Evolutionary conservation across 2,888 invertebrate species (phyloP).

Genomic region (Dinocampus coccinellae): DNA sequence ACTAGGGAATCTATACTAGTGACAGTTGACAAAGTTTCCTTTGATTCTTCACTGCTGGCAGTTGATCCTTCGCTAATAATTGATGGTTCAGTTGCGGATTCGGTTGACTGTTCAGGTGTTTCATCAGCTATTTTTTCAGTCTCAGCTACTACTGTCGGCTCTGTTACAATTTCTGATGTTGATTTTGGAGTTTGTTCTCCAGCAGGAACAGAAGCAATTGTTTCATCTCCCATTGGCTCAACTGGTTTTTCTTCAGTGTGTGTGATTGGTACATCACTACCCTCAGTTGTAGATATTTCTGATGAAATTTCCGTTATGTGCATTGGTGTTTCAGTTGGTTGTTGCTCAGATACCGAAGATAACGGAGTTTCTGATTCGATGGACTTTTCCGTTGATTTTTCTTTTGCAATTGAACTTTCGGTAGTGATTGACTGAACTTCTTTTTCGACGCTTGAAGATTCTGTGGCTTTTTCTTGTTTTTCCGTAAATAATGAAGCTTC

Average conservation of each 20-base stretch:
- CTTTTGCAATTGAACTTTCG: slow-evolving; percentile 4
- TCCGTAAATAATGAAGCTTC: not conserved
- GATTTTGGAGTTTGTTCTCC: slow-evolving; percentile 10
- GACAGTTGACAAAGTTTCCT: slow-evolving; percentile 32
- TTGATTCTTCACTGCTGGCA: not conserved
- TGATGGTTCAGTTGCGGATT: slow-evolving; percentile 13
- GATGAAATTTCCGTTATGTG: slow-evolving; percentile 21
- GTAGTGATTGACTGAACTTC: not conserved
- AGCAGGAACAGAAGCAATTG: not conserved
- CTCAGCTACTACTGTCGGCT: not conserved
- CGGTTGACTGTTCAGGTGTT: slow-evolving; percentile 31
- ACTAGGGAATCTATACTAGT: slow-evolving; percentile 33
- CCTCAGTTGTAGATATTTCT: not conserved
- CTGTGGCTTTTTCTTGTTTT: slow-evolving; percentile 23
- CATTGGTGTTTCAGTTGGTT: not conserved
- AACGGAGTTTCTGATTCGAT: not conserved
- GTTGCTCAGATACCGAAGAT: slow-evolving; percentile 16
- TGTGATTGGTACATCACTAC: not conserved
- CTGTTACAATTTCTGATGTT: slow-evolving; percentile 2
- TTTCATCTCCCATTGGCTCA: slow-evolving; percentile 9
- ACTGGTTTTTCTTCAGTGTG: not conserved
- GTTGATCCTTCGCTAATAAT: not conserved
- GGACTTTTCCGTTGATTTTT: slow-evolving; percentile 31
- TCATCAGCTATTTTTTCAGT: slow-evolving; percentile 26
- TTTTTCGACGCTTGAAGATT: slow-evolving; percentile 21